Percentiles rank a stretch among this genome's conserved stretches.
These are phyloP conservation scores for Tringa solitaria DNA, from an alignment of 2,113 vertebrate species.

Conservation along the genomic window DNA sequence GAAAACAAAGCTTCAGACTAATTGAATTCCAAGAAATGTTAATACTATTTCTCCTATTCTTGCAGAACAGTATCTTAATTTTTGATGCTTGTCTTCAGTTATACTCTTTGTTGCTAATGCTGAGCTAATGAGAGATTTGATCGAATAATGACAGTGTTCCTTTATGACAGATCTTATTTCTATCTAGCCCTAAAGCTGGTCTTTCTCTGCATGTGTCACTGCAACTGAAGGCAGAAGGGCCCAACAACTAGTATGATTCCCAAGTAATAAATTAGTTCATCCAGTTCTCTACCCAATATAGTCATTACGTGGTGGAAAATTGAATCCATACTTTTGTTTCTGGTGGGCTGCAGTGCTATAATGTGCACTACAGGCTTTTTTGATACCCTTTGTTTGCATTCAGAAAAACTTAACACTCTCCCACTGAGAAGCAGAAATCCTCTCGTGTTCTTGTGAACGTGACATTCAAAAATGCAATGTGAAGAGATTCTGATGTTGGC, in stretches of 20 bases:
- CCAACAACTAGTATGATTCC: conserved; percentile 55
- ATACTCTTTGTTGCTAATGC: not conserved
- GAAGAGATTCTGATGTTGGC: not conserved
- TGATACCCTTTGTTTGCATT: conserved; percentile 57
- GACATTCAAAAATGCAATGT: not conserved
- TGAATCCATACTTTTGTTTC: conserved; percentile 32
- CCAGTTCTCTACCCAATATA: conserved; percentile 15
- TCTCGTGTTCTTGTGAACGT: not conserved
- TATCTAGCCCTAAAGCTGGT: not conserved
- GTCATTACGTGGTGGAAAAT: conserved; percentile 28
- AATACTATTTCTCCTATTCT: not conserved
- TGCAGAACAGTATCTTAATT: conserved; percentile 37
- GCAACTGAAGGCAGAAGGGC: conserved; percentile 21
- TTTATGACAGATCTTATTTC: not conserved
- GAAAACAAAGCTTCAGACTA: not conserved
- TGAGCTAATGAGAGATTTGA: not conserved
- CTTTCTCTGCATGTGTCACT: conserved; percentile 4
- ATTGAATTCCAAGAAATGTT: conserved; percentile 21
- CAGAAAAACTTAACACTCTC: not conserved
- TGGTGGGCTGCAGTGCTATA: not conserved
- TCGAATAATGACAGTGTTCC: not conserved
- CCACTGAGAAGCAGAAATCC: conserved; percentile 44
- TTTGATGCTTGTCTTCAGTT: not conserved
- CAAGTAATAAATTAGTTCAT: conserved; percentile 58
- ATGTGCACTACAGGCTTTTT: not conserved